Evolutionary conservation across 2,113 vertebrate genomes (phyloP), one percentile per base, ranked within the genome.

Genomic region (Oncorhynchus gorbuscha): DNA sequence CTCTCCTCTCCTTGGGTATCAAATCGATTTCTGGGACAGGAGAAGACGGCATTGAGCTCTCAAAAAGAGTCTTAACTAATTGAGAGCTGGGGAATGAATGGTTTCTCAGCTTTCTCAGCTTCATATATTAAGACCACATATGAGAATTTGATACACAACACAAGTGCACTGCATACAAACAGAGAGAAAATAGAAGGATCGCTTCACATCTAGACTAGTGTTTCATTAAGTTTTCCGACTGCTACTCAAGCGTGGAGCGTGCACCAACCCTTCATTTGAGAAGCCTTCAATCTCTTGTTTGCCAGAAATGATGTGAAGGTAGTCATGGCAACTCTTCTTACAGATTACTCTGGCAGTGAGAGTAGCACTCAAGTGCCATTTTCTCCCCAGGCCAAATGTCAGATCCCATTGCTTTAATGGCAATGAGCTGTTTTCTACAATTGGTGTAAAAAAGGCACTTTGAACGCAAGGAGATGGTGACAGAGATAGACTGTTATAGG

Each of bases 321-420:
- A 92, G 93, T 93, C 94, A 95, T 96, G 94, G 94, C 93, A 95
- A 97, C 96, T 84, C 93, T 93, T 94, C 91, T 93, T 93, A 93
- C 92, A 94, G 93, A 92, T 92, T 92, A 2, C 76, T 78, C 82
- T 72, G 90, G 91, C 89, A 87, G 88, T 92, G 87, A 91, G 90
- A 93, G 87, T 88, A 83, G 92, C 92, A 93, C 92, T 94, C 90
- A 87, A 91, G 89, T 83, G 84, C 81, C 84, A 81, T 92, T 90
- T 69, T 55, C 78, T 64, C 84, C 68, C 74, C 73, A 82, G 84
- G 85, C 81, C 92, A 89, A 76, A 87, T 90, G 86, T 91, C 91
- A 91, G 88, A 90, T 89, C 90, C 92, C 90, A 88, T 93, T 90
- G 84, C 84, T 90, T 84, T 81, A 87, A 88, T 84, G 77, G 81